These are phyloP conservation scores for Myanophis thanlyinensis DNA, from an alignment of 2,113 vertebrate species.

Conservation along the genomic window DNA sequence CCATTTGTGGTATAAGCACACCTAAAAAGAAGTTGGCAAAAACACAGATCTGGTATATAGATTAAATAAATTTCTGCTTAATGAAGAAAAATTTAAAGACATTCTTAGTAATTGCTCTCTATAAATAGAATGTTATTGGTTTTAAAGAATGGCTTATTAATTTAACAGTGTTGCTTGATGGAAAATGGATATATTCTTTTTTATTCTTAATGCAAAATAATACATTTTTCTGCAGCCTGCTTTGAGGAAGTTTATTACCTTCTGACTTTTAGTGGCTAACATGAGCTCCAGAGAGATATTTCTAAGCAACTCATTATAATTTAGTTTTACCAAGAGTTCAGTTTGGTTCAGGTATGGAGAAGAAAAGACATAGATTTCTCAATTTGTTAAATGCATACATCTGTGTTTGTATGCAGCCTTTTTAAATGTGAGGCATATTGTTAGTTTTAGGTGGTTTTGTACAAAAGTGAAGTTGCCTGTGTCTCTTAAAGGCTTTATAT, in stretches of 20 bases:
- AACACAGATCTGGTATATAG: background rate
- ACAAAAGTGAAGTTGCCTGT: background rate
- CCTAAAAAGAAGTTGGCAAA: accelerated
- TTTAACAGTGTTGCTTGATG: background rate
- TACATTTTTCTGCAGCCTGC: background rate
- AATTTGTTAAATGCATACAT: background rate
- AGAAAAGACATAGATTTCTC: slow-evolving; percentile 2
- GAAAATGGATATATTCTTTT: background rate
- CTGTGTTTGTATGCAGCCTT: background rate
- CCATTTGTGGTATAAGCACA: background rate
- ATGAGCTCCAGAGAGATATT: slow-evolving; percentile 55
- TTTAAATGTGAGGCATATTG: background rate
- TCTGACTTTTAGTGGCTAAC: slow-evolving; percentile 30
- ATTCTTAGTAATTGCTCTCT: background rate
- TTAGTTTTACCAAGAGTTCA: slow-evolving; percentile 34
- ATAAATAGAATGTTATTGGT: background rate
- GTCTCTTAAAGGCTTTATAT: background rate
- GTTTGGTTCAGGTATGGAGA: slow-evolving; percentile 9
- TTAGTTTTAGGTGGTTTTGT: slow-evolving; percentile 17
- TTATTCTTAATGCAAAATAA: slow-evolving; percentile 2
- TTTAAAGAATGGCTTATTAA: slow-evolving; percentile 3
- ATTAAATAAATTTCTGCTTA: background rate
- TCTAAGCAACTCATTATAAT: slow-evolving; percentile 50
- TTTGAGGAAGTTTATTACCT: slow-evolving; percentile 50
- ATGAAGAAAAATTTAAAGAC: background rate